phyloP scores from a whole-genome alignment of 2,888 invertebrate genomes.

The Agelastica alni region DNA sequence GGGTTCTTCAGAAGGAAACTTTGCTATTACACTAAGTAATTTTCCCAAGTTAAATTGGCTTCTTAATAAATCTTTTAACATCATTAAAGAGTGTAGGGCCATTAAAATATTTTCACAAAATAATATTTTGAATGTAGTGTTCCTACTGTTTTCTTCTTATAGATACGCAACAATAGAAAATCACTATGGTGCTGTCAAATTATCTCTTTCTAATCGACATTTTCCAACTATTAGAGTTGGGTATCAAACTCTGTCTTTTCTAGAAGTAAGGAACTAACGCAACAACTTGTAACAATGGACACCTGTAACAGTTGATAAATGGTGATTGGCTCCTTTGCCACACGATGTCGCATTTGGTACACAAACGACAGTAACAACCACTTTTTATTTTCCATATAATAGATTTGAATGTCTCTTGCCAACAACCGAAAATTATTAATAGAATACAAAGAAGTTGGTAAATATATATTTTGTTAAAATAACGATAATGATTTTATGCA shows the following conservation, averaged over 20 bases:
- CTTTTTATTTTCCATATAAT: slow-evolving; percentile 23
- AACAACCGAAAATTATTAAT: neutral
- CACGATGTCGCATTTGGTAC: slow-evolving; percentile 30
- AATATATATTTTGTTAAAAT: too few relatives aligned
- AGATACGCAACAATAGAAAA: neutral
- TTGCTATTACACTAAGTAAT: too few relatives aligned
- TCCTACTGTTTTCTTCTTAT: neutral
- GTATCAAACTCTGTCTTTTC: slow-evolving; percentile 22
- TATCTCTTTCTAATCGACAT: slow-evolving; percentile 10
- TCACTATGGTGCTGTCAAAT: slow-evolving; percentile 13
- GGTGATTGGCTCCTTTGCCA: slow-evolving; percentile 43
- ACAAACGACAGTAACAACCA: slow-evolving; percentile 13
- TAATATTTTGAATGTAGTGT: too few relatives aligned
- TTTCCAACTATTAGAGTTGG: slow-evolving; percentile 5
- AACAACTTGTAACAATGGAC: slow-evolving; percentile 31
- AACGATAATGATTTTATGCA: too few relatives aligned
- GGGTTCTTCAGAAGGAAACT: too few relatives aligned
- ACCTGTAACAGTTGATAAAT: slow-evolving; percentile 42
- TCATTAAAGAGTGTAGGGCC: too few relatives aligned
- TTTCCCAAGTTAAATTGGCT: too few relatives aligned
- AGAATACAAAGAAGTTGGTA: too few relatives aligned
- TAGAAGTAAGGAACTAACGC: slow-evolving; percentile 10
- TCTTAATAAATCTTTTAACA: too few relatives aligned
- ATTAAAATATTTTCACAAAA: too few relatives aligned
- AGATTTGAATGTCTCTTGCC: slow-evolving; percentile 1